Percentiles rank a stretch among this genome's conserved stretches.
Conservation (phyloP, 2,113 vertebrate species). For the Paracyprichromis sp. region DNA sequence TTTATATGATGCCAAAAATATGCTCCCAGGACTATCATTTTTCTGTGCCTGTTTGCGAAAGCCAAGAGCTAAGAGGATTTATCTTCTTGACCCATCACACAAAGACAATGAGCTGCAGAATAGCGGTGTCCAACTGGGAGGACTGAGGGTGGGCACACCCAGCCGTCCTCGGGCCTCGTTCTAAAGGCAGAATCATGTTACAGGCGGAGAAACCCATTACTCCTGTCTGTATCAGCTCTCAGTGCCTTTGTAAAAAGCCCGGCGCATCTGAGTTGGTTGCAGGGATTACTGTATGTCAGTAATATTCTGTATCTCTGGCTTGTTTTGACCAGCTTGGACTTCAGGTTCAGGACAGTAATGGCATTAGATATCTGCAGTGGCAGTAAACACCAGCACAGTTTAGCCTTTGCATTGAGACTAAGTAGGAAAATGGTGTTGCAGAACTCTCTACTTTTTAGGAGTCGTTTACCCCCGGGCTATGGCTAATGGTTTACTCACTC, state of each 20-base stretch:
- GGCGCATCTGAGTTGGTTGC: conserved; percentile 40
- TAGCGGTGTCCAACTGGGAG: conserved; percentile 32
- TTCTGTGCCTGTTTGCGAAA: conserved; percentile 50
- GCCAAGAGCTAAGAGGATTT: conserved; percentile 37
- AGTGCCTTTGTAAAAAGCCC: conserved; percentile 10
- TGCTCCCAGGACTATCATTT: conserved; percentile 63
- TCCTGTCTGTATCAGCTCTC: conserved; percentile 49
- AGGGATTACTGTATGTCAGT: conserved; percentile 61
- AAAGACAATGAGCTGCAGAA: conserved; percentile 57
- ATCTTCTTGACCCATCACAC: conserved; percentile 57
- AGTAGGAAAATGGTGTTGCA: conserved; percentile 36
- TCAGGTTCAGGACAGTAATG: conserved; percentile 29
- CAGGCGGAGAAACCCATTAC: conserved; percentile 48
- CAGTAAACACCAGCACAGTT: conserved; percentile 5
- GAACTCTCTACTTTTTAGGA: conserved; percentile 45
- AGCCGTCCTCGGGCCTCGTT: conserved; percentile 19
- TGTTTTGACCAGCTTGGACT: conserved; percentile 32
- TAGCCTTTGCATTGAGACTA: conserved; percentile 16
- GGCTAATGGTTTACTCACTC: conserved; percentile 72
- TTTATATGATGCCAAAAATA: conserved; percentile 57
- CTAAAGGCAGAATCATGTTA: conserved; percentile 61
- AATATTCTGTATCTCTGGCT: conserved; percentile 3
- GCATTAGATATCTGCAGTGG: conserved; percentile 24
- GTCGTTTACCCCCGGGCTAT: conserved; percentile 59
- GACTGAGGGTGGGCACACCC: conserved; percentile 27